Percentiles rank a stretch among this genome's conserved stretches.
Conservation (phyloP, 2,797 vertebrate species). For the Chloroceryle inda region DNA sequence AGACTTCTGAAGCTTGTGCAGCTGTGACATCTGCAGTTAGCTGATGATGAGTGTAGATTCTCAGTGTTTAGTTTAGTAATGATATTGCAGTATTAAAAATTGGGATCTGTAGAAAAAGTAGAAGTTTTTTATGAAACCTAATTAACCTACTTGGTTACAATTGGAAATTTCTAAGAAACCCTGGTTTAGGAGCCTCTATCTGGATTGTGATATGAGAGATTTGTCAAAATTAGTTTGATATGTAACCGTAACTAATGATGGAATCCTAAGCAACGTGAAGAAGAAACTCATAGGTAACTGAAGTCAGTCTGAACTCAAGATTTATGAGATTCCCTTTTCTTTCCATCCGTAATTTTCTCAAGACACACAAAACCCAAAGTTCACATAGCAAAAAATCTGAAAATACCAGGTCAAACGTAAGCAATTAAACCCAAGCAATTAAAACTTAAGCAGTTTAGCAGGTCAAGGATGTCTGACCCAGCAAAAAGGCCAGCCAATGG, state of each 20-base stretch:
- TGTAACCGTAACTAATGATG: not conserved
- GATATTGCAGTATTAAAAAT: not conserved
- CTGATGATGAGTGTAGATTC: not conserved
- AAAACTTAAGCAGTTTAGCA: not conserved
- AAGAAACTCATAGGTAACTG: not conserved
- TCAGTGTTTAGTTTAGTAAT: not conserved
- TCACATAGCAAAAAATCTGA: not conserved
- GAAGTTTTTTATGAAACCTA: not conserved
- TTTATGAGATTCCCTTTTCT: not conserved
- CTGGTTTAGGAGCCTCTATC: not conserved
- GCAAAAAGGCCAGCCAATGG: not conserved
- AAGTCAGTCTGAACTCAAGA: not conserved
- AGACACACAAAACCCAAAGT: not conserved
- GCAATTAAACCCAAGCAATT: constrained; percentile 7
- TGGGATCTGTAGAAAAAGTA: not conserved
- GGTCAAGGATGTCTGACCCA: not conserved
- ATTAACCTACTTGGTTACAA: not conserved
- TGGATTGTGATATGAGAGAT: not conserved
- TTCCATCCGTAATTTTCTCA: not conserved
- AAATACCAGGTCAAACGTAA: not conserved
- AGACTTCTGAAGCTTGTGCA: not conserved
- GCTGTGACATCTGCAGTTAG: not conserved
- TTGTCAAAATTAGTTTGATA: not conserved
- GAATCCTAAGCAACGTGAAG: not conserved
- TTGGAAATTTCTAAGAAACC: not conserved